Evolutionary conservation across 2,113 vertebrate species (phyloP).

Genomic region (Callorhinus ursinus): DNA sequence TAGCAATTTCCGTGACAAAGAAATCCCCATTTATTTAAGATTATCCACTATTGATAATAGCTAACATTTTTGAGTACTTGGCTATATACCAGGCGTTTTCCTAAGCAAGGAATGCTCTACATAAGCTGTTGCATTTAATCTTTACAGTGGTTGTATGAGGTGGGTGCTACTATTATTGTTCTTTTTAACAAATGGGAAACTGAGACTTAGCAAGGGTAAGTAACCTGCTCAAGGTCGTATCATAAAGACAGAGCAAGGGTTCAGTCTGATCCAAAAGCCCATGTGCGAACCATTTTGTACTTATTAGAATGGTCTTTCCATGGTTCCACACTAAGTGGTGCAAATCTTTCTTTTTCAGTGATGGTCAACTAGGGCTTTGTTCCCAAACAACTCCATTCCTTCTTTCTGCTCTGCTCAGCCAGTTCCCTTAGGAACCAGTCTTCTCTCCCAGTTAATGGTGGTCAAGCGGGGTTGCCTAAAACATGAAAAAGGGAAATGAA

Average conservation of each 20-base stretch:
- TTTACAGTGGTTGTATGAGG: neutral
- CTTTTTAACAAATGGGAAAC: neutral
- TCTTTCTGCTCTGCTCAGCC: neutral
- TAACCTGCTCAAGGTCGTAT: neutral
- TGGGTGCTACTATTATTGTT: neutral
- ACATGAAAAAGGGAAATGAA: neutral
- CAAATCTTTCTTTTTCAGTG: neutral
- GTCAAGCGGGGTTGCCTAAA: neutral
- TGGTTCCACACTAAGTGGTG: neutral
- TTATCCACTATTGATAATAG: slow-evolving; percentile 12
- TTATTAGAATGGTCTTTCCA: neutral
- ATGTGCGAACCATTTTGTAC: neutral
- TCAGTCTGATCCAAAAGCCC: neutral
- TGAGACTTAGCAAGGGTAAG: neutral
- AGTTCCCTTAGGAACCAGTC: neutral
- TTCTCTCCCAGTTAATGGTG: neutral
- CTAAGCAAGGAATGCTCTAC: neutral
- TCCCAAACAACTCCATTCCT: neutral
- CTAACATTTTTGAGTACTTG: slow-evolving; percentile 11
- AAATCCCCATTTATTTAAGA: slow-evolving; percentile 44
- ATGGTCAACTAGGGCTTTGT: neutral
- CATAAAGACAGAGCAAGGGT: neutral
- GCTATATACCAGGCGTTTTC: neutral
- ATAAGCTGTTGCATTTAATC: neutral
- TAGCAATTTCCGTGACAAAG: slow-evolving; percentile 46